These are phyloP conservation scores for Zoanthus solanderi DNA, from an alignment of 92 coral and sea anemone genomes.

Conservation along the genomic window DNA sequence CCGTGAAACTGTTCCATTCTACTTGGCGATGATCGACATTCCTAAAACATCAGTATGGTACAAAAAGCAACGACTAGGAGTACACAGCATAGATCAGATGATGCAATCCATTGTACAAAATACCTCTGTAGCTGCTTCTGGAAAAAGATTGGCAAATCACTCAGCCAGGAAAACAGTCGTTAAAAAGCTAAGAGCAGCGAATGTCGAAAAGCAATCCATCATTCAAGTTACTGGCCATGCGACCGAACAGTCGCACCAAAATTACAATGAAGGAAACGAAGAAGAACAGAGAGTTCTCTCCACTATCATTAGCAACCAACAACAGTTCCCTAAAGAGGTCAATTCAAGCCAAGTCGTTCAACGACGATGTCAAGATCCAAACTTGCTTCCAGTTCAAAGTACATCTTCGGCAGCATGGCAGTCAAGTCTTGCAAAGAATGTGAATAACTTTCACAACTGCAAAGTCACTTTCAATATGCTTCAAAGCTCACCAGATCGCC, in stretches of 20 bases:
- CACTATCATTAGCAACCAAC: neutral
- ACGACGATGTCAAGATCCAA: too few relatives aligned
- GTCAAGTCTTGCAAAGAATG: too few relatives aligned
- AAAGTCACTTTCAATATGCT: too few relatives aligned
- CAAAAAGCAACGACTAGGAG: slow-evolving; percentile 55
- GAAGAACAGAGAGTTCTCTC: neutral
- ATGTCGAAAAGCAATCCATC: neutral
- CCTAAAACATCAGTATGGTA: slow-evolving; percentile 45
- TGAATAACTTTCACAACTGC: too few relatives aligned
- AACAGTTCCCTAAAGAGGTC: too few relatives aligned
- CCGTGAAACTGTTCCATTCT: neutral
- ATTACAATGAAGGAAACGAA: neutral
- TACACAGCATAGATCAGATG: slow-evolving; percentile 51
- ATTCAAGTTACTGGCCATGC: neutral
- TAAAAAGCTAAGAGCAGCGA: neutral
- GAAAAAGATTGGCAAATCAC: slow-evolving; percentile 53
- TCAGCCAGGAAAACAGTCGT: slow-evolving; percentile 6
- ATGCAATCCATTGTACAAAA: slow-evolving; percentile 57
- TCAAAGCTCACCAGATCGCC: too few relatives aligned
- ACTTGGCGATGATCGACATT: slow-evolving; percentile 12
- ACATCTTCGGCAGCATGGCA: too few relatives aligned
- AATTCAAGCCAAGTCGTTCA: too few relatives aligned
- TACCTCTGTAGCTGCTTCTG: slow-evolving; percentile 12
- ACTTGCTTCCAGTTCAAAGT: too few relatives aligned
- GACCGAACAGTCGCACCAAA: neutral